Evolutionary conservation across 2,113 vertebrate species (phyloP), one percentile per base, ranked within the genome.

Genomic region (Vidua macroura): DNA sequence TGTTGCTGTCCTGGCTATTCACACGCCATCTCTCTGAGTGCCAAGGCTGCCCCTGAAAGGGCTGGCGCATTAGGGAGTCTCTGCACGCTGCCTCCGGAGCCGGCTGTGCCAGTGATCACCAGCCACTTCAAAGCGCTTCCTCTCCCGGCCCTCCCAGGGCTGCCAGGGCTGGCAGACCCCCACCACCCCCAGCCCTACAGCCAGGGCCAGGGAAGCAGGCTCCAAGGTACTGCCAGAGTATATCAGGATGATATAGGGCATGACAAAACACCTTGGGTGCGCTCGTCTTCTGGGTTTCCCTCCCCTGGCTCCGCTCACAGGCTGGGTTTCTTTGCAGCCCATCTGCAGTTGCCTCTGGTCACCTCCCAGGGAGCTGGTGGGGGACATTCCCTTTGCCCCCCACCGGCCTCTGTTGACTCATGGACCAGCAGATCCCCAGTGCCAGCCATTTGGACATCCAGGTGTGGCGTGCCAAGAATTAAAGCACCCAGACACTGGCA

Each of bases 101-200:
- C 12, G 89, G 86, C 94, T 89, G 94, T 95, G 96, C 96, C 95
- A 96, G 86, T 31, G 19, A 93, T 91, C 85, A 9, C 75, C 83
- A 96, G 95, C 80, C 94, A 94, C 95, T 96, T 97, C 92, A 96
- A 96, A 96, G 95, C 49, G 18, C 94, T 96, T 97, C 96, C 96
- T 96, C 86, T 96, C 91, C 94, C 25, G 9, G 86, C 92, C 83
- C 92, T 92, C 91, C 80, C 91, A 73, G 59, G 83, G 83, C 94
- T 96, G 76, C 91, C 11, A 5, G 53, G 53, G 59, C 95, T 90
- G 92, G 68, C 8, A 25, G 70, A 81, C 56, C 70, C 83, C 37
- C 3, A 1, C 87, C 25, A 3, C 66, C 74, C 44, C 63, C 58
- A 64, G 53, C 76, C 89, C 73, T 5, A 3, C 1, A 11, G 63